Base-by-base conservation (phyloP, 2,797 vertebrate species). In the Luscinia megarhynchos region DNA sequence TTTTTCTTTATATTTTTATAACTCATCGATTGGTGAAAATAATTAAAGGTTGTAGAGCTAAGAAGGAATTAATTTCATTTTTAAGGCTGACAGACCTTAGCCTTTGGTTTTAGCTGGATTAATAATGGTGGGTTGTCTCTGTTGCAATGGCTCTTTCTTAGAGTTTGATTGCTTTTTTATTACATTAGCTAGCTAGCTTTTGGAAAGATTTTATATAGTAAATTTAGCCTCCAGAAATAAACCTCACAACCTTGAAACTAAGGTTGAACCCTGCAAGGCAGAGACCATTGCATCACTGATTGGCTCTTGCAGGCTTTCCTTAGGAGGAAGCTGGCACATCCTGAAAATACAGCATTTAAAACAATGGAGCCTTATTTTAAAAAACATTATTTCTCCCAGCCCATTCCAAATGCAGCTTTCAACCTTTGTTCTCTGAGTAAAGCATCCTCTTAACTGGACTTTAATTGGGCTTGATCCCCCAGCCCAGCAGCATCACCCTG, bases 11-110 rank as follows among this genome's bases (percentile, higher is more conserved):
- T 40, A 18, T 79, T 87, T 94, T 84, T 90, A 19, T 67, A 92
- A 30, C 10, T 66, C 53, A 32, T 91, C 0, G 3, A 69, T 66
- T 85, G 64, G 50, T 66, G 50, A 80, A 87, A 92, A 78, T 67
- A 91, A 92, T 90, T 93, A 88, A 90, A 91, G 83, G 38, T 72
- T 90, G 58, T 55, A 66, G 40, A 94, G 62, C 30, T 94, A 74
- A 57, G 58, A 89, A 70, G 61, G 30, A 83, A 87, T 58, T 43
- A 10, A 58, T 81, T 91, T 84, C 48, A 68, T 93, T 95, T 90
- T 87, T 90, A 79, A 82, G 53, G 64, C 70, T 90, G 85, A 78
- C 46, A 91, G 59, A 61, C 24, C 51, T 93, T 62, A 91, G 61
- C 79, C 62, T 73, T 82, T 94, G 48, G 48, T 53, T 93, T 94